These are phyloP conservation scores for Bubo scandiacus DNA, from an alignment of 2,113 vertebrate genomes.

Conservation along the genomic window DNA sequence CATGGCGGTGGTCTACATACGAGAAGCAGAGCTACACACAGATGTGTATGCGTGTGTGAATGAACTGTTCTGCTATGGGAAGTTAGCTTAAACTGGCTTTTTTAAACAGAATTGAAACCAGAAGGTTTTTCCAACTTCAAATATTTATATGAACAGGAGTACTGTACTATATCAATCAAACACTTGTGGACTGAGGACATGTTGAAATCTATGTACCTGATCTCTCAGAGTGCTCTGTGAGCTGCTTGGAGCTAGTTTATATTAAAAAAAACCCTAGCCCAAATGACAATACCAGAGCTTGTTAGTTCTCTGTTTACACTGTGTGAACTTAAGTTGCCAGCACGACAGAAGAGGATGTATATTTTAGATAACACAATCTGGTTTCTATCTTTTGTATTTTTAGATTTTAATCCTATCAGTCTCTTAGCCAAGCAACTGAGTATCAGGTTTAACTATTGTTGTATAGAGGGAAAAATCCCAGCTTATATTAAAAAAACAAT, in stretches of 20 bases:
- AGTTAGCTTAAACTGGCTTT: slow-evolving; percentile 26
- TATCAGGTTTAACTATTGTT: slow-evolving; percentile 40
- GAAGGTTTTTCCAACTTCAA: slow-evolving; percentile 72
- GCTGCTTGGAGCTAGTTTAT: slow-evolving; percentile 25
- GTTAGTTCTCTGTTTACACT: slow-evolving; percentile 40
- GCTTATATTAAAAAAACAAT: neutral
- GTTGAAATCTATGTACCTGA: neutral
- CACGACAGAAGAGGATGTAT: slow-evolving; percentile 73
- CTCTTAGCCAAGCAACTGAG: slow-evolving; percentile 41
- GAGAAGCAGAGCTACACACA: neutral
- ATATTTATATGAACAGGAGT: slow-evolving; percentile 77
- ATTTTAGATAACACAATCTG: slow-evolving; percentile 73
- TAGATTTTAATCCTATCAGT: slow-evolving; percentile 61
- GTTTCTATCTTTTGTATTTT: slow-evolving; percentile 68
- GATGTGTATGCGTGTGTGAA: neutral
- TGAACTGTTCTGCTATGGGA: slow-evolving; percentile 23
- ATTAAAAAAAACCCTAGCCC: neutral
- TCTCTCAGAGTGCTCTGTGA: slow-evolving; percentile 3
- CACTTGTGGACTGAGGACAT: neutral
- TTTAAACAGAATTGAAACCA: slow-evolving; percentile 67
- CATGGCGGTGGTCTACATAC: neutral
- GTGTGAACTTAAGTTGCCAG: slow-evolving; percentile 52
- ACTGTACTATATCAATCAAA: slow-evolving; percentile 71
- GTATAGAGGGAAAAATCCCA: neutral
- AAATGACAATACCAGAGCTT: slow-evolving; percentile 34